Conservation (phyloP, 2,888 invertebrate species). For the Diarsia rubi region DNA sequence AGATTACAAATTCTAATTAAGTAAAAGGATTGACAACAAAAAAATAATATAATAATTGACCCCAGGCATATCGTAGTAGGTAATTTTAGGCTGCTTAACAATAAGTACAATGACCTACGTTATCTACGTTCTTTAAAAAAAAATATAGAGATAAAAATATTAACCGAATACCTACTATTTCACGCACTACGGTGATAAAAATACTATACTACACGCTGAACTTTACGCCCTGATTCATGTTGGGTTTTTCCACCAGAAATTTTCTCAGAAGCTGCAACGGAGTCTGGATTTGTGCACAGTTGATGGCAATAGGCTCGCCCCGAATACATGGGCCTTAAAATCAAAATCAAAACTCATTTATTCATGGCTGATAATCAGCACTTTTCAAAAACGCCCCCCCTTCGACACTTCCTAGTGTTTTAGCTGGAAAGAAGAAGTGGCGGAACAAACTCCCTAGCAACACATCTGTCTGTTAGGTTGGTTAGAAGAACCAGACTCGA, state of each 20-base stretch:
- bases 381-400: no score
- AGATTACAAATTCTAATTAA: neutral
- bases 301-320: neutral
- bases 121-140: neutral
- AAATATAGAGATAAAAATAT: neutral
- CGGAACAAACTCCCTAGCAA: no score
- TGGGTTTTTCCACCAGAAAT: neutral
- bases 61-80: neutral
- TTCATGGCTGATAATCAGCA: no score
- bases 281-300: neutral
- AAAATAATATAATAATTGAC: no score
- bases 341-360: no score
- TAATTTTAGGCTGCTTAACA: neutral
- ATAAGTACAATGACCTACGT: conserved; percentile 27
- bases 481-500: no score
- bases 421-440: no score
- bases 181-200: neutral
- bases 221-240: neutral
- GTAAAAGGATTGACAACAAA: neutral
- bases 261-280: neutral
- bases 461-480: no score
- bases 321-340: no score
- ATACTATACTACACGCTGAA: neutral
- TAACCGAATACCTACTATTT: neutral
- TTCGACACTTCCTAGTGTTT: no score